Evolutionary conservation across 2,797 vertebrate species (phyloP).

Genomic region (Carcharodon carcharias): DNA sequence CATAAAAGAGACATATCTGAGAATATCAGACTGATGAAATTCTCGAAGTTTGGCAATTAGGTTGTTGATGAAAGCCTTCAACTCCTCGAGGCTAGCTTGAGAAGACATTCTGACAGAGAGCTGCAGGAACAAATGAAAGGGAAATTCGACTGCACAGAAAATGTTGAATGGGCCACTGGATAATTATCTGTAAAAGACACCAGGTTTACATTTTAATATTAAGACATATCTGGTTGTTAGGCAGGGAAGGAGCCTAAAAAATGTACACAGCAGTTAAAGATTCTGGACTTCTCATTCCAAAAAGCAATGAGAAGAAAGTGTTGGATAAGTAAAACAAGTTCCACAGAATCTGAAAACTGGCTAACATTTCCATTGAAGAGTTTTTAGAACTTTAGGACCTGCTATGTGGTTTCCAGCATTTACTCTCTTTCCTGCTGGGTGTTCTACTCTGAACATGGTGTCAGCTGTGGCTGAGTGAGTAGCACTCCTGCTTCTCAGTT

Average conservation of each 20-base stretch:
- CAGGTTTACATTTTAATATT: not conserved
- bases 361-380: not conserved
- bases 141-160: not conserved
- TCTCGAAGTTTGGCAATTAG: not conserved
- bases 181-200: not conserved
- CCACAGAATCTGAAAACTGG: not conserved
- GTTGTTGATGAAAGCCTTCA: not conserved
- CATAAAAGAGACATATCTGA: not conserved
- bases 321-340: too few relatives aligned
- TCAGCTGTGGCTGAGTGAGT: not conserved
- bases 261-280: not conserved
- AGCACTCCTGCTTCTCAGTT: not conserved
- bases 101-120: not conserved
- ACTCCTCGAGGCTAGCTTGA: too few relatives aligned
- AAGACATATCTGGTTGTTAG: not conserved
- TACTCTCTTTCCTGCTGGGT: not conserved
- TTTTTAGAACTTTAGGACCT: not conserved
- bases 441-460: not conserved
- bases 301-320: not conserved
- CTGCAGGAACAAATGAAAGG: not conserved
- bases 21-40: not conserved
- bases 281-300: not conserved
- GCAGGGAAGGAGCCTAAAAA: not conserved
- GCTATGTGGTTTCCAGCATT: not conserved
- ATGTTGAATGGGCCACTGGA: not conserved